Conservation (phyloP, 2,797 vertebrate genomes). For the Pangasius mekongensis region DNA sequence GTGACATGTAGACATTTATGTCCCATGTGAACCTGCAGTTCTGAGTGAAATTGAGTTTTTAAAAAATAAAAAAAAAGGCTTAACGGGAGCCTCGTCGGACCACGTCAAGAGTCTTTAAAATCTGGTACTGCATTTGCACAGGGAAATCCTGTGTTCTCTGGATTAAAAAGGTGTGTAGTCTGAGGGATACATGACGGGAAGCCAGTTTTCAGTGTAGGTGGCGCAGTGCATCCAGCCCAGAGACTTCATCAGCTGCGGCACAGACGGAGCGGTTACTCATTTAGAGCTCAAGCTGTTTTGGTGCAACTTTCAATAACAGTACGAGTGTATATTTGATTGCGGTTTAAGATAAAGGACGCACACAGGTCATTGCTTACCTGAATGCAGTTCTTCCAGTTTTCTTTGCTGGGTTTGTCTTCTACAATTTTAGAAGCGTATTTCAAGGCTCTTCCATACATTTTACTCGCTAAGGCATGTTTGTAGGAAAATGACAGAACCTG, state of each 20-base stretch:
- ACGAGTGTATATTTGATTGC: not conserved
- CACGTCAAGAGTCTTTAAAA: conserved; percentile 34
- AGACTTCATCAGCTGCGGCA: conserved; percentile 87
- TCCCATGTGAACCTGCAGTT: not conserved
- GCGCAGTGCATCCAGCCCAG: conserved; percentile 93
- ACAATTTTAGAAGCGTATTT: conserved; percentile 93
- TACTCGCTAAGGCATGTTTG: conserved; percentile 93
- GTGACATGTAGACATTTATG: not conserved
- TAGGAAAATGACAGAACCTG: conserved; percentile 96
- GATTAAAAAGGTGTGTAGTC: conserved; percentile 93
- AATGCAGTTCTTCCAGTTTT: conserved; percentile 96
- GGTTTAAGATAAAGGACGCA: not conserved
- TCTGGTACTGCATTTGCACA: conserved; percentile 16
- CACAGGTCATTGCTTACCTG: conserved; percentile 76
- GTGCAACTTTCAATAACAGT: not conserved
- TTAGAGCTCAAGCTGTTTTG: not conserved
- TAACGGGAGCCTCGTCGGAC: conserved; percentile 12
- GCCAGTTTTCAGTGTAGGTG: conserved; percentile 92
- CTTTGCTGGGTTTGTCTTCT: conserved; percentile 96
- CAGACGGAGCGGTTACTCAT: not conserved
- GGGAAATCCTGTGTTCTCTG: conserved; percentile 26
- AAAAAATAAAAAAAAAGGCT: conserved; percentile 1
- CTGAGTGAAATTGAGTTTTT: not conserved
- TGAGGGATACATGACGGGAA: conserved; percentile 93
- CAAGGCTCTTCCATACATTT: conserved; percentile 93